Evolutionary conservation across 2,888 invertebrate species (phyloP).

Genomic region (Catonia carolina): DNA sequence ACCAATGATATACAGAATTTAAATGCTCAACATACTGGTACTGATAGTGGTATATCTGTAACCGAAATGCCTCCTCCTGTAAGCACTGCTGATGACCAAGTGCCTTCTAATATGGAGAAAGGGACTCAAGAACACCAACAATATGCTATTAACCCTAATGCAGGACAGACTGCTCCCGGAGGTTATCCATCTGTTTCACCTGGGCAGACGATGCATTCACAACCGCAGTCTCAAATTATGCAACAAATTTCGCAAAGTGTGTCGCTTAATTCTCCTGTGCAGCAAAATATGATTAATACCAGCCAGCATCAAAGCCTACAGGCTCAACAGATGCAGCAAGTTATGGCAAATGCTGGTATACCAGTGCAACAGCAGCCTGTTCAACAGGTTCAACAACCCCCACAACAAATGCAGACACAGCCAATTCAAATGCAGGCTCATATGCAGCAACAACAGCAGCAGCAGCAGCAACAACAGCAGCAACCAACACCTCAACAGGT

Average conservation of each 20-base stretch:
- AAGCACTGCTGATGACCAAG: slow-evolving; percentile 20
- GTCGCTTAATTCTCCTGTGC: slow-evolving; percentile 33
- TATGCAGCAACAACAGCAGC: slow-evolving; percentile 44
- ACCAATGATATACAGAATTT: slow-evolving; percentile 11
- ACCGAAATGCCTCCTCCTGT: slow-evolving; percentile 16
- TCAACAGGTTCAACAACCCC: slow-evolving; percentile 36
- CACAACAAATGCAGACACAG: slow-evolving; percentile 34
- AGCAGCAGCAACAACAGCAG: slow-evolving; percentile 44
- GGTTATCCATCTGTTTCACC: slow-evolving; percentile 37
- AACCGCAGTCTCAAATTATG: slow-evolving; percentile 27
- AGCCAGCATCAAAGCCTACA: slow-evolving; percentile 38
- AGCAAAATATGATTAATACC: slow-evolving; percentile 34
- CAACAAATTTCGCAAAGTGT: slow-evolving; percentile 35
- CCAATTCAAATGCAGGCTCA: slow-evolving; percentile 35
- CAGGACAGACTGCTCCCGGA: slow-evolving; percentile 22
- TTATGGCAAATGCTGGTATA: slow-evolving; percentile 39
- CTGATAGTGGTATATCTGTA: slow-evolving; percentile 32
- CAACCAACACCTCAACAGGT: slow-evolving; percentile 30
- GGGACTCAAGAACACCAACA: slow-evolving; percentile 8
- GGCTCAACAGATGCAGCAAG: slow-evolving; percentile 39
- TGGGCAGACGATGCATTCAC: slow-evolving; percentile 39
- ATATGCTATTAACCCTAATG: slow-evolving; percentile 5
- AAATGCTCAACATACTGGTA: slow-evolving; percentile 25
- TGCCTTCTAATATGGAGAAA: slow-evolving; percentile 9
- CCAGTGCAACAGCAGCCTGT: slow-evolving; percentile 35